phyloP scores from a whole-genome alignment of 2,113 vertebrate genomes.

The Balaenoptera acutorostrata region DNA sequence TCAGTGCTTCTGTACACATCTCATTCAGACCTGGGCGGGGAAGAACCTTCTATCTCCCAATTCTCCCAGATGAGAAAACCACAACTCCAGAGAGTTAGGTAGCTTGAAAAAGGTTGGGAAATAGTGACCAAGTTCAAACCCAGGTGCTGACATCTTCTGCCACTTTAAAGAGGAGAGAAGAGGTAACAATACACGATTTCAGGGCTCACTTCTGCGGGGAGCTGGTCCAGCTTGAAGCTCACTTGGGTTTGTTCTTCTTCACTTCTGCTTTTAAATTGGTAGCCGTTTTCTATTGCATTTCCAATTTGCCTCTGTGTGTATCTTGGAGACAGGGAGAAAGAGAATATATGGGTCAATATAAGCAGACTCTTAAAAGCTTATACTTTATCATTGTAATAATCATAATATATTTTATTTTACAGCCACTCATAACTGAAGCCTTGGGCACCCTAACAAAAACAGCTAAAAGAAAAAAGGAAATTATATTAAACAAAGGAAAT shows the following conservation, averaged over 20 bases:
- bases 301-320: conserved; percentile 50
- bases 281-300: conserved; percentile 47
- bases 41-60: neutral
- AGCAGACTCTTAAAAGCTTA: conserved; percentile 73
- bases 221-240: neutral
- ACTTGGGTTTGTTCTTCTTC: neutral
- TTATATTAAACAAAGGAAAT: conserved; percentile 80
- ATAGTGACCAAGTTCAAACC: neutral
- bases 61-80: neutral
- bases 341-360: conserved; percentile 79
- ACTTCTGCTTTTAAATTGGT: conserved; percentile 58
- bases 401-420: conserved; percentile 79
- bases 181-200: neutral
- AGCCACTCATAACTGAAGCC: conserved; percentile 75
- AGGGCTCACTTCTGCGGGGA: neutral
- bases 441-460: conserved; percentile 77
- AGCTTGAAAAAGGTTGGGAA: neutral
- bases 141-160: neutral
- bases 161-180: neutral
- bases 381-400: conserved; percentile 78
- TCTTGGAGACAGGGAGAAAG: conserved; percentile 46
- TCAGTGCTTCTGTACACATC: neutral
- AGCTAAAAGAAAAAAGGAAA: conserved; percentile 75
- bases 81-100: neutral
- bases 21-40: neutral